Conservation (phyloP, 2,797 vertebrate species). For the Alauda arvensis region DNA sequence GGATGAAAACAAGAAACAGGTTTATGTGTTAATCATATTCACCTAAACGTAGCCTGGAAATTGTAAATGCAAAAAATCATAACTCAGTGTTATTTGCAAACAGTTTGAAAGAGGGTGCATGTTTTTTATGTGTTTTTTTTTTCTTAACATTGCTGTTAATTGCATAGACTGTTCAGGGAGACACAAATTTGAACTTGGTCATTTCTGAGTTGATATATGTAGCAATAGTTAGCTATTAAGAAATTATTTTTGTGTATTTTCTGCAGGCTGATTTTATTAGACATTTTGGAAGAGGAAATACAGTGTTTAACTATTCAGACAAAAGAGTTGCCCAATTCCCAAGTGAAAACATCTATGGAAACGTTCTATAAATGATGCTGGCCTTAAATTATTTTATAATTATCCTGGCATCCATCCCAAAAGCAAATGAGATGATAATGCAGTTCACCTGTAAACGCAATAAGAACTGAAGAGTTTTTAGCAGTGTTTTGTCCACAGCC, state of each 20-base stretch:
- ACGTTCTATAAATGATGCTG: not conserved
- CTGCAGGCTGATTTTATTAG: not conserved
- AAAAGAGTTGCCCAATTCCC: not conserved
- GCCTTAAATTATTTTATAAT: conserved; percentile 6
- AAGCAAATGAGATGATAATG: not conserved
- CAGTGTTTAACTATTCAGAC: not conserved
- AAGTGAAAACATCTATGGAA: not conserved
- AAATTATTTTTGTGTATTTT: not conserved
- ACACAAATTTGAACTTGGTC: not conserved
- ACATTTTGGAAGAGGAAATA: not conserved
- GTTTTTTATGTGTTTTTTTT: not conserved
- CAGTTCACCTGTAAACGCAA: not conserved
- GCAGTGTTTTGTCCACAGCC: not conserved
- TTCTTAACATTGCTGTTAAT: not conserved
- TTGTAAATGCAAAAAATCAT: not conserved
- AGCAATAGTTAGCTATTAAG: not conserved
- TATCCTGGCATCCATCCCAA: not conserved
- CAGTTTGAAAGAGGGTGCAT: not conserved
- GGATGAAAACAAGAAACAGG: not conserved
- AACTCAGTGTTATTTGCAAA: not conserved
- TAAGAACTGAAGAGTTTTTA: not conserved
- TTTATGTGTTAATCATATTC: not conserved
- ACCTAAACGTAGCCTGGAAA: not conserved
- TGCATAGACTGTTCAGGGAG: not conserved
- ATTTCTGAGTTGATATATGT: not conserved